These are phyloP conservation scores for Sarotherodon lohbergeri DNA, from an alignment of 2,113 vertebrate species.

Conservation along the genomic window DNA sequence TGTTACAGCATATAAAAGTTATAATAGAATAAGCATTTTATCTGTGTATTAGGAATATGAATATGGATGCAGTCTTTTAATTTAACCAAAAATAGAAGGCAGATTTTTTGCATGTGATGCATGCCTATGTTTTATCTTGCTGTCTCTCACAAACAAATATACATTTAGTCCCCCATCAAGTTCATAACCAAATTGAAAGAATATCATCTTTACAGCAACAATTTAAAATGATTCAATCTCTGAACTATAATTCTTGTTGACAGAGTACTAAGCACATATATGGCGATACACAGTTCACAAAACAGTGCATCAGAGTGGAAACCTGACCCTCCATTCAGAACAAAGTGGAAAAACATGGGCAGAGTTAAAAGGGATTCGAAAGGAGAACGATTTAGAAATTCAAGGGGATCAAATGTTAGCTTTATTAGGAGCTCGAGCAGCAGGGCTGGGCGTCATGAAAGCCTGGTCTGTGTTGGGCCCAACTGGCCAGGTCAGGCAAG, in stretches of 20 bases:
- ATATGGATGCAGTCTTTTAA: background rate
- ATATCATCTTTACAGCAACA: background rate
- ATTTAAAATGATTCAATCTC: background rate
- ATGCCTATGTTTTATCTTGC: background rate
- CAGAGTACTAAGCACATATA: background rate
- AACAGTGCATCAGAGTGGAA: slow-evolving; percentile 72
- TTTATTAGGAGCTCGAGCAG: slow-evolving; percentile 90
- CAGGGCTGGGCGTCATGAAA: slow-evolving; percentile 87
- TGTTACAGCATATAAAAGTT: background rate
- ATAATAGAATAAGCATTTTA: background rate
- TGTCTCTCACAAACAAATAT: background rate
- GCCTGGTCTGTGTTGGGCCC: slow-evolving; percentile 85
- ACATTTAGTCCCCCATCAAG: background rate
- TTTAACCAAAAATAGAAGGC: background rate
- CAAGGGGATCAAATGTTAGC: slow-evolving; percentile 95
- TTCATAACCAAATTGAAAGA: background rate
- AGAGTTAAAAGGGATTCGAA: slow-evolving; percentile 87
- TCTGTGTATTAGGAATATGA: background rate
- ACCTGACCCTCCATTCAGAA: slow-evolving; percentile 79
- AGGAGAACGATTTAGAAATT: slow-evolving; percentile 84
- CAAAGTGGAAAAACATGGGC: slow-evolving; percentile 81
- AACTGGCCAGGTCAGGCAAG: slow-evolving; percentile 77
- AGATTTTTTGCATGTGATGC: background rate
- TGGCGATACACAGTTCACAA: background rate
- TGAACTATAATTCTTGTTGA: background rate